A percentile compares a stretch with the other conserved stretches of the same genome.
Evolutionary conservation across 2,113 vertebrate species (phyloP).

Genomic region (Cinclus mexicanus): DNA sequence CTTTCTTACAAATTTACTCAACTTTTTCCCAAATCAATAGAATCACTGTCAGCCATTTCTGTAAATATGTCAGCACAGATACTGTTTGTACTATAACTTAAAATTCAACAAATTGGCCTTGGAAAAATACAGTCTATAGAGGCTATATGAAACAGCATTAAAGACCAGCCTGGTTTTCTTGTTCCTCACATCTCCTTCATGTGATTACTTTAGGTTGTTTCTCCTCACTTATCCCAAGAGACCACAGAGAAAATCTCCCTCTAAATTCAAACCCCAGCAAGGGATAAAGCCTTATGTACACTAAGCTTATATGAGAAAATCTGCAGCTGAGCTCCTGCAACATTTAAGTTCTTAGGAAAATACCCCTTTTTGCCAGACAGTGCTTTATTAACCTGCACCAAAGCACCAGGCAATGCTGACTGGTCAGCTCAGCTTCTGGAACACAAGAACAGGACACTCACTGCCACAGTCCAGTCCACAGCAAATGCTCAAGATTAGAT

Average conservation of each 20-base stretch:
- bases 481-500: neutral
- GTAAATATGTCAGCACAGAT: neutral
- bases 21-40: neutral
- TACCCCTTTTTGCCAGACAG: neutral
- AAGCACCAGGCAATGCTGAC: neutral
- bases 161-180: neutral
- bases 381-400: neutral
- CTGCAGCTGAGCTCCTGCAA: constrained; percentile 1
- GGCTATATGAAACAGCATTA: neutral
- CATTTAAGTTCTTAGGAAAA: neutral
- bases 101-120: neutral
- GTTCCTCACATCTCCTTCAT: neutral
- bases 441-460: neutral
- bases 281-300: neutral
- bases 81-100: neutral
- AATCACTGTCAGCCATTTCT: neutral
- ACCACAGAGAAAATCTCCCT: neutral
- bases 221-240: neutral
- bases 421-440: neutral
- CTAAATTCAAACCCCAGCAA: constrained; percentile 13
- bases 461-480: neutral
- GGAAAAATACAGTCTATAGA: neutral
- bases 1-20: neutral
- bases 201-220: neutral
- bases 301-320: constrained; percentile 1